phyloP scores from a whole-genome alignment of 2,797 vertebrate genomes.

The Sebastes taczanowskii region DNA sequence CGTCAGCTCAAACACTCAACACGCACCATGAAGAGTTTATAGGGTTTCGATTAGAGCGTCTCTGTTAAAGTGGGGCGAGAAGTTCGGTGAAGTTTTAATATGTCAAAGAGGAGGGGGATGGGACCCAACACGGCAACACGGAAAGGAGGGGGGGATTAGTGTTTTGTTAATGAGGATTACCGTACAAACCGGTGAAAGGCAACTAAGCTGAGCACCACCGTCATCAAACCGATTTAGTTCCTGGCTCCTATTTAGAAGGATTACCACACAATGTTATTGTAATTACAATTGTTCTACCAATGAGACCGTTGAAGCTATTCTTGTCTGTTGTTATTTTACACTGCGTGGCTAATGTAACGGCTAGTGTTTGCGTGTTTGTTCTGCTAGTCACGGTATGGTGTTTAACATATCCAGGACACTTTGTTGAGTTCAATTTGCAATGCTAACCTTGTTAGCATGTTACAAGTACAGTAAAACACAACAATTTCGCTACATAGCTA shows the following conservation, averaged over 20 bases:
- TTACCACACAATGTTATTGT: constrained; percentile 80
- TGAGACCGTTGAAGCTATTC: constrained; percentile 57
- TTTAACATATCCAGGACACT: neutral
- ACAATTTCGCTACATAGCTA: neutral
- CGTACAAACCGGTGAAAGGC: constrained; percentile 66
- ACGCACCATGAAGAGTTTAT: neutral
- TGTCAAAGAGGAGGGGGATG: neutral
- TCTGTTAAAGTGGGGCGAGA: constrained; percentile 41
- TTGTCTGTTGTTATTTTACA: constrained; percentile 51
- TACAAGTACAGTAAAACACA: neutral
- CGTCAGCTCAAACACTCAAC: neutral
- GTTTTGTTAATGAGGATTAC: constrained; percentile 77
- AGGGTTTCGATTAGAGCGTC: constrained; percentile 17
- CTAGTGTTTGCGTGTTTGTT: constrained; percentile 10
- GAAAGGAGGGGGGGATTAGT: constrained; percentile 59
- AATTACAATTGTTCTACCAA: constrained; percentile 76
- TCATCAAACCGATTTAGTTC: constrained; percentile 77
- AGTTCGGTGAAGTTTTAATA: constrained; percentile 59
- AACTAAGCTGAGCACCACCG: constrained; percentile 62
- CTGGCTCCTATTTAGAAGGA: constrained; percentile 78
- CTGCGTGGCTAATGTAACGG: constrained; percentile 10
- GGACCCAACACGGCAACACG: constrained; percentile 35
- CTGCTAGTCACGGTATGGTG: neutral
- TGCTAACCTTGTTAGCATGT: neutral
- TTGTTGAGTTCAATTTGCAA: neutral